A percentile compares a stretch with the other conserved stretches of the same genome.
Evolutionary conservation across 2,888 invertebrate species (phyloP).

Genomic region (Orthosia gothica): DNA sequence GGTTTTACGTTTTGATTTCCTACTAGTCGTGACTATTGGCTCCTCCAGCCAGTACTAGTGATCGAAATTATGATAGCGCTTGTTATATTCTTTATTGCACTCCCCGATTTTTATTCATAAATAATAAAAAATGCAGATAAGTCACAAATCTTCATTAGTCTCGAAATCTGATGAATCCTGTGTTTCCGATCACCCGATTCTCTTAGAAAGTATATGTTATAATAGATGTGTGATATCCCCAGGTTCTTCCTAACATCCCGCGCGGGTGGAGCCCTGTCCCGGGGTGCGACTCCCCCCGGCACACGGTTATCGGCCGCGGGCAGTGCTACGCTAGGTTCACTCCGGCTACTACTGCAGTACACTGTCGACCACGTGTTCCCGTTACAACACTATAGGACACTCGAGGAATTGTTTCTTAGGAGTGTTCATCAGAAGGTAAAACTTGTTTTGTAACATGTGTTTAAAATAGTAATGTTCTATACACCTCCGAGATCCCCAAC

Average conservation of each 20-base stretch:
- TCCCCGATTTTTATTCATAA: no score
- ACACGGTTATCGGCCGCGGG: conserved; percentile 92
- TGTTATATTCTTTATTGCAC: no score
- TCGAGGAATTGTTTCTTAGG: conserved; percentile 95
- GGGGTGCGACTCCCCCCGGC: conserved; percentile 95
- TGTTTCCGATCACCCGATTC: no score
- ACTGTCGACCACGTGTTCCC: conserved; percentile 97
- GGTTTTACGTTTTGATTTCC: background rate
- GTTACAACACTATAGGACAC: conserved; percentile 94
- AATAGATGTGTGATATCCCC: conserved; percentile 14
- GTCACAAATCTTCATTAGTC: no score
- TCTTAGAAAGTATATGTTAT: no score
- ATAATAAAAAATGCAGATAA: no score
- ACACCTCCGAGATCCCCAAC: background rate
- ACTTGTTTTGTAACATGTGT: background rate
- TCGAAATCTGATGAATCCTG: no score
- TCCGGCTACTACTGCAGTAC: conserved; percentile 96
- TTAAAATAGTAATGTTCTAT: background rate
- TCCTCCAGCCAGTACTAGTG: no score
- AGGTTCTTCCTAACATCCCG: conserved; percentile 93
- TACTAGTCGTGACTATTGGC: background rate
- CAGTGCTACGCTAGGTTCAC: conserved; percentile 93
- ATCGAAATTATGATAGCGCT: no score
- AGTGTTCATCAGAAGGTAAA: conserved; percentile 93
- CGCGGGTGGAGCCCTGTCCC: conserved; percentile 92